phyloP scores from a whole-genome alignment of 2,113 vertebrate genomes.

The Rana temporaria region DNA sequence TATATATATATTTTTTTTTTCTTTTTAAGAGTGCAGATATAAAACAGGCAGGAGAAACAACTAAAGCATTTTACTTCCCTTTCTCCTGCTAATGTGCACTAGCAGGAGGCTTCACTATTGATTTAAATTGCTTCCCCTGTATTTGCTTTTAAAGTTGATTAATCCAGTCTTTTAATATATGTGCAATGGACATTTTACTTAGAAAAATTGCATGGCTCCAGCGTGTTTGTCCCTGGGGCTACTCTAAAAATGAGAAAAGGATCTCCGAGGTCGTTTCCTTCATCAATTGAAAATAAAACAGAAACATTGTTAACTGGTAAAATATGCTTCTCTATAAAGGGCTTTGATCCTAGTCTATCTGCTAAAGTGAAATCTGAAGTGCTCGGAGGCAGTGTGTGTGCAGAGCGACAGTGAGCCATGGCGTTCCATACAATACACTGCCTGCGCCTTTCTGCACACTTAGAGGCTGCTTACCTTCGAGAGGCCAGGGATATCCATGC shows the following conservation, averaged over 20 bases:
- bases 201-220: conserved; percentile 55
- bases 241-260: conserved; percentile 56
- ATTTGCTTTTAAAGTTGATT: conserved; percentile 63
- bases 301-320: conserved; percentile 50
- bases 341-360: conserved; percentile 50
- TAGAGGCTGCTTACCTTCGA: conserved; percentile 13
- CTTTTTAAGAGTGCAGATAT: conserved; percentile 48
- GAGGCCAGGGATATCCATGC: conserved; percentile 42
- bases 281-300: conserved; percentile 46
- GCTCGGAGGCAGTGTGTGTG: conserved; percentile 37
- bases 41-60: conserved; percentile 56
- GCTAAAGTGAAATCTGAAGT: conserved; percentile 57
- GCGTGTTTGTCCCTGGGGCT: conserved; percentile 55
- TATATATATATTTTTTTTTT: too few species aligned
- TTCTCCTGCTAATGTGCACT: conserved; percentile 65
- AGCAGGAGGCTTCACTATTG: conserved; percentile 56
- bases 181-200: conserved; percentile 58
- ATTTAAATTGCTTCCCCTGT: conserved; percentile 63
- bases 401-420: conserved; percentile 25
- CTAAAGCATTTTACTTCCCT: conserved; percentile 53
- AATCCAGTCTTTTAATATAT: conserved; percentile 62
- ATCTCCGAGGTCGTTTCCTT: conserved; percentile 51
- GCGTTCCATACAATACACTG: conserved; percentile 20
- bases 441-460: conserved; percentile 2
- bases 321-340: conserved; percentile 25